These are phyloP conservation scores for Raja brachyura DNA, from an alignment of 2,113 vertebrate genomes.

Conservation along the genomic window DNA sequence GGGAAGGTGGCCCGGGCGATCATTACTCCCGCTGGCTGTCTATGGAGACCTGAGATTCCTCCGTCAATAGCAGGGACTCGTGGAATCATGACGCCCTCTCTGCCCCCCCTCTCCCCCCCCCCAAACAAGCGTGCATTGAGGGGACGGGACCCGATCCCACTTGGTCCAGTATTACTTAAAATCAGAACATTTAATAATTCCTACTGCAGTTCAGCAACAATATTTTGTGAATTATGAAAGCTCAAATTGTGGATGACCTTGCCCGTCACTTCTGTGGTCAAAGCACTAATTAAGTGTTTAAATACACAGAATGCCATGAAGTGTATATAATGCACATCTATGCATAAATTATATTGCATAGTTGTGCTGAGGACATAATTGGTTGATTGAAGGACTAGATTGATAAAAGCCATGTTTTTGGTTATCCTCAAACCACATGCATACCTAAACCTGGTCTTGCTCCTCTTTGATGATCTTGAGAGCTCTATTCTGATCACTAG, in stretches of 20 bases:
- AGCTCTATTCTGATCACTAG: constrained; percentile 19
- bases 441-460: constrained; percentile 15
- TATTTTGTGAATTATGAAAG: neutral
- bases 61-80: no score
- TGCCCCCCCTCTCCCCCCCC: no score
- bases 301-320: neutral
- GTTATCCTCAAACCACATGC: neutral
- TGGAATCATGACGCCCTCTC: no score
- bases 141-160: no score
- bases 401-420: neutral
- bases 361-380: neutral
- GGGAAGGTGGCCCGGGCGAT: no score
- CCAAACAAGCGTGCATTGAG: no score
- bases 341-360: neutral
- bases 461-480: constrained; percentile 16
- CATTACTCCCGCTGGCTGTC: no score
- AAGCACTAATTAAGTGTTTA: neutral
- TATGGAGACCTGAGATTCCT: no score
- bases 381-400: neutral
- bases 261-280: neutral
- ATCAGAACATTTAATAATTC: neutral
- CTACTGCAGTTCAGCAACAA: neutral
- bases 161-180: neutral
- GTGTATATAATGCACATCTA: neutral
- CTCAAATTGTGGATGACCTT: neutral